Conservation (phyloP, 2,888 invertebrate species). For the Ophion obscuratus region DNA sequence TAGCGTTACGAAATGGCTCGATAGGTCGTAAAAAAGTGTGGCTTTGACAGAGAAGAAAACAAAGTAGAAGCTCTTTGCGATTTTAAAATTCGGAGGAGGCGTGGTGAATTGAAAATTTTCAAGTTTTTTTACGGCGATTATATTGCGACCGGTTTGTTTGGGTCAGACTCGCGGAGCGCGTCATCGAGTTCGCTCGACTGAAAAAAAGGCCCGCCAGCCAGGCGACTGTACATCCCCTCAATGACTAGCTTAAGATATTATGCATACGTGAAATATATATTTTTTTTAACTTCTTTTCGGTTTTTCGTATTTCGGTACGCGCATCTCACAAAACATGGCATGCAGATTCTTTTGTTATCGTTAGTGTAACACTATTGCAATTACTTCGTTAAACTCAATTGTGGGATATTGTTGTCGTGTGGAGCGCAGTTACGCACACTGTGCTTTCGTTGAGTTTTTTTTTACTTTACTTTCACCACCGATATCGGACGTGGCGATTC, state of each 20-base stretch:
- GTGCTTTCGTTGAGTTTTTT: constrained; percentile 5
- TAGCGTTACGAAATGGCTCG: constrained; percentile 4
- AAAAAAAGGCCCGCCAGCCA: constrained; percentile 72
- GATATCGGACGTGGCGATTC: background rate
- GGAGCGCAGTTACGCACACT: constrained; percentile 19
- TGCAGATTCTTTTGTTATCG: constrained; percentile 55
- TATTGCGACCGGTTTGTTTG: background rate
- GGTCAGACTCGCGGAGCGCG: background rate
- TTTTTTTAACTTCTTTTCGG: constrained; percentile 17
- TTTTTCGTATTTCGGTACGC: constrained; percentile 55
- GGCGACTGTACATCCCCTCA: constrained; percentile 75
- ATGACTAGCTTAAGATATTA: constrained; percentile 81
- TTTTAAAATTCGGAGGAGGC: background rate
- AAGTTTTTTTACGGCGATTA: background rate
- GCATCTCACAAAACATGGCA: constrained; percentile 57
- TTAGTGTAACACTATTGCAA: constrained; percentile 15
- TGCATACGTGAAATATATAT: constrained; percentile 75
- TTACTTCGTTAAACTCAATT: constrained; percentile 20
- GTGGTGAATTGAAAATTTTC: too few species aligned
- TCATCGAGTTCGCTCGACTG: constrained; percentile 12
- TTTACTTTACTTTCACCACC: background rate
- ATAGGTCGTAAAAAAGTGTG: background rate
- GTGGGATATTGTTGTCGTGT: constrained; percentile 35
- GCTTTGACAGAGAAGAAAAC: background rate
- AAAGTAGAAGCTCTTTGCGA: background rate